Conservation (phyloP, 2,113 vertebrate genomes). For the Jacana jacana region DNA sequence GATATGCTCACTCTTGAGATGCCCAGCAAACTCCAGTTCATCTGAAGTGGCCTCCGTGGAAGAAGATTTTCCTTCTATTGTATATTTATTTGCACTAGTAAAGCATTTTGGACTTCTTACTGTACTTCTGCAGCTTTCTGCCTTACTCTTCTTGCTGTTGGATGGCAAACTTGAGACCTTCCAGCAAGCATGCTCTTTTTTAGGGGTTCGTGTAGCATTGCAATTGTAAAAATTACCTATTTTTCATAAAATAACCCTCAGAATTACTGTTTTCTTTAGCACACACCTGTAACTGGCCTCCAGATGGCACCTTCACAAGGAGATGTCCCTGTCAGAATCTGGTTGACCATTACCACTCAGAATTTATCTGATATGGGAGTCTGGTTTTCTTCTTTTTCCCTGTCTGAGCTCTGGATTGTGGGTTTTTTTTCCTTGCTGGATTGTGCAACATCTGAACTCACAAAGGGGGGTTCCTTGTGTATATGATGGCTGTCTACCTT, state of each 20-base stretch:
- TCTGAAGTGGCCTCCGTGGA: background rate
- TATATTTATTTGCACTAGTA: background rate
- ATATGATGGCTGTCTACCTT: background rate
- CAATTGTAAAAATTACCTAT: background rate
- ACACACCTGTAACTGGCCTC: background rate
- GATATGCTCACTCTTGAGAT: slow-evolving; percentile 63
- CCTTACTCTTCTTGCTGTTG: background rate
- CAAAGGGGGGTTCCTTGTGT: background rate
- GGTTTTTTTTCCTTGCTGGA: background rate
- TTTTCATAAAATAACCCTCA: background rate
- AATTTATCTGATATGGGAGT: background rate
- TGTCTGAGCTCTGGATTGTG: background rate
- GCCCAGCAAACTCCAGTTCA: background rate
- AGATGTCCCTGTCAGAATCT: background rate
- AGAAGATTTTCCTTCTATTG: background rate
- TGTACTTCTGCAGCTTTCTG: background rate
- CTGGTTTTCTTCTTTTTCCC: background rate
- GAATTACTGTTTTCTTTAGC: background rate
- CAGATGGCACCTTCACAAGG: background rate
- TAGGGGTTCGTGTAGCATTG: background rate
- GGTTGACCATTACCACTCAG: background rate
- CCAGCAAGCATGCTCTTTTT: background rate
- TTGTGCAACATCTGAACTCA: background rate
- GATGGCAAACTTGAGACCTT: background rate
- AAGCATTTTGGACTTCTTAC: background rate